Conservation (phyloP, 2,888 invertebrate species). For the Homarus gammarus region DNA sequence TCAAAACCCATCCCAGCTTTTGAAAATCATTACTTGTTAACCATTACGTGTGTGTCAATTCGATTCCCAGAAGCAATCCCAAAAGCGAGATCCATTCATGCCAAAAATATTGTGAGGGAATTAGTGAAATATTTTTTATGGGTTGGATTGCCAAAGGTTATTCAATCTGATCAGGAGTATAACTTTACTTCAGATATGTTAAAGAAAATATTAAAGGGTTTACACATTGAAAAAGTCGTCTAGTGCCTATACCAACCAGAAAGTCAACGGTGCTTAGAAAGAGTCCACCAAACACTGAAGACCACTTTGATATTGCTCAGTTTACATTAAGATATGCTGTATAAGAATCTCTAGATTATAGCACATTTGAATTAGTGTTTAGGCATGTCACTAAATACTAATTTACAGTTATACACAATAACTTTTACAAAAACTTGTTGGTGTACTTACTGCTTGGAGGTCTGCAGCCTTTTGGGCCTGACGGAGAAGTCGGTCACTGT, state of each 20-base stretch:
- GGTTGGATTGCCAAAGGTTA: slow-evolving; percentile 15
- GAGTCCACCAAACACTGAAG: slow-evolving; percentile 22
- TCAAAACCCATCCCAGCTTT: neutral
- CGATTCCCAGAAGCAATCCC: slow-evolving; percentile 30
- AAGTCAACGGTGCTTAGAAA: neutral
- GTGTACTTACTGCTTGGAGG: slow-evolving; percentile 30
- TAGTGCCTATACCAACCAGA: slow-evolving; percentile 15
- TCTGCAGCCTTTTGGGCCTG: slow-evolving; percentile 58
- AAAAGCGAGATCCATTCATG: neutral
- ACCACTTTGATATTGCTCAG: neutral
- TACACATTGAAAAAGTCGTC: neutral
- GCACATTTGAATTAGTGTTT: slow-evolving; percentile 29
- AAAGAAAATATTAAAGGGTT: neutral
- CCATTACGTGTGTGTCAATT: slow-evolving; percentile 29
- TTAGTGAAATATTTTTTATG: slow-evolving; percentile 22
- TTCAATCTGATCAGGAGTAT: slow-evolving; percentile 28
- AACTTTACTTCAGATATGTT: slow-evolving; percentile 39
- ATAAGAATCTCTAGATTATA: no score
- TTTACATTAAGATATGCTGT: slow-evolving; percentile 11
- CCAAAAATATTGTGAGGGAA: slow-evolving; percentile 1
- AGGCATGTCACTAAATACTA: neutral
- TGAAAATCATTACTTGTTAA: slow-evolving; percentile 28
- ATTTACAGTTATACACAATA: neutral
- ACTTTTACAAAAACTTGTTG: neutral
- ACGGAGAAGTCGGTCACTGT: slow-evolving; percentile 54